phyloP scores from a whole-genome alignment of 1,140 invertebrate species.

The Portunus trituberculatus region DNA sequence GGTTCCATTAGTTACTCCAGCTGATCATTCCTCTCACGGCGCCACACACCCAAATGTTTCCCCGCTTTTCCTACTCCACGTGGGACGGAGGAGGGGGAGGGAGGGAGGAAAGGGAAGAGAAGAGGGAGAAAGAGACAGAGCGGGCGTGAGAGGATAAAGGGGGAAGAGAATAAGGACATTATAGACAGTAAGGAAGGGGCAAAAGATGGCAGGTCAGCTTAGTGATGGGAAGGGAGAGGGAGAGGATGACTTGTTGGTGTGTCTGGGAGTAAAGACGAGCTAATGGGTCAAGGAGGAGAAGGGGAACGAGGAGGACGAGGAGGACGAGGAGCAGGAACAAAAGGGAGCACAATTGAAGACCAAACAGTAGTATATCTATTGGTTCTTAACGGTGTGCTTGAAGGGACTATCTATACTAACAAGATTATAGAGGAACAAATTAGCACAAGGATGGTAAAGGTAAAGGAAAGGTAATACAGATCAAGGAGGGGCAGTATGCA shows the following conservation, averaged over 20 bases:
- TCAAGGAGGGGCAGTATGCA: too few relatives aligned
- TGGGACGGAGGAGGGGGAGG: background rate
- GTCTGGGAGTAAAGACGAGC: too few relatives aligned
- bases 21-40: background rate
- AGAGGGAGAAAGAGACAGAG: background rate
- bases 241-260: too few relatives aligned
- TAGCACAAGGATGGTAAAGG: too few relatives aligned
- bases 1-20: background rate
- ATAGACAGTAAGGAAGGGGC: background rate
- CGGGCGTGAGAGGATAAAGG: background rate
- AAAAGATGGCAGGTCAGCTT: too few relatives aligned
- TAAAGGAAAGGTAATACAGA: too few relatives aligned
- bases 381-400: too few relatives aligned
- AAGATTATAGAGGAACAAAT: too few relatives aligned
- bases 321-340: background rate
- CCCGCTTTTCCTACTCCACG: background rate
- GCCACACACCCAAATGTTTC: conserved; percentile 1
- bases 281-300: background rate
- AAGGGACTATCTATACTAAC: too few relatives aligned
- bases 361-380: too few relatives aligned
- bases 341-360: background rate
- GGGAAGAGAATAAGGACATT: conserved; percentile 22
- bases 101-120: background rate
- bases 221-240: too few relatives aligned
- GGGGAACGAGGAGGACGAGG: background rate